Base-by-base conservation (phyloP, 2,113 vertebrate species). In the Oxyruncus cristatus region DNA sequence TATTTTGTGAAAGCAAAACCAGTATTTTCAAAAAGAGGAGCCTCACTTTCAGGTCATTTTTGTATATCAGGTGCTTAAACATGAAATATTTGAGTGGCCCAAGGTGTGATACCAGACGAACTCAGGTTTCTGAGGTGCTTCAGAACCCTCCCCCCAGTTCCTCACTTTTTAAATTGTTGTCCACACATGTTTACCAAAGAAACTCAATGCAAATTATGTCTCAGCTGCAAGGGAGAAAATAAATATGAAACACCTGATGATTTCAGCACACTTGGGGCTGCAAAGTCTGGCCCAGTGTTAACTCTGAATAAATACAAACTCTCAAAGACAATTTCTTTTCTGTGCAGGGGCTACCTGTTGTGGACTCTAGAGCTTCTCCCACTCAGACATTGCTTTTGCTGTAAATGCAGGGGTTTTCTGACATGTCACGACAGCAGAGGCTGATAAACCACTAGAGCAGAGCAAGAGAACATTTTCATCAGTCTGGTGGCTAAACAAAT, bases 191-290 rank as follows among this genome's bases (percentile, higher is more conserved):
- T 86, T 87, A 66, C 84, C 94, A 91, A 53, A 52, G 62, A 65
- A 91, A 81, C 83, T 80, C 68, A 21, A 18, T 49, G 77, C 80
- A 87, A 92, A 59, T 89, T 92, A 22, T 75, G 7, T 63, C 76
- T 95, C 81, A 56, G 80, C 89, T 89, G 89, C 12, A 6, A 85
- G 87, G 91, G 87, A 91, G 91, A 87, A 89, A 94, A 62, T 58
- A 81, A 96, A 88, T 85, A 61, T 71, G 81, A 85, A 96, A 88
- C 95, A 89, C 77, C 70, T 95, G 68, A 93, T 84, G 95, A 72
- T 84, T 89, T 53, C 74, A 72, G 89, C 77, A 81, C 70, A 1
- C 91, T 50, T n/a, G 89, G 89, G 89, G 77, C 87, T 92, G 86
- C 18, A 2, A 12, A 39, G 84, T 33, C 91, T 68, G 80, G 84